A percentile compares a stretch with the other conserved stretches of the same genome.
Evolutionary conservation across 2,113 vertebrate species (phyloP).

Genomic region (Hippocampus abdominalis): DNA sequence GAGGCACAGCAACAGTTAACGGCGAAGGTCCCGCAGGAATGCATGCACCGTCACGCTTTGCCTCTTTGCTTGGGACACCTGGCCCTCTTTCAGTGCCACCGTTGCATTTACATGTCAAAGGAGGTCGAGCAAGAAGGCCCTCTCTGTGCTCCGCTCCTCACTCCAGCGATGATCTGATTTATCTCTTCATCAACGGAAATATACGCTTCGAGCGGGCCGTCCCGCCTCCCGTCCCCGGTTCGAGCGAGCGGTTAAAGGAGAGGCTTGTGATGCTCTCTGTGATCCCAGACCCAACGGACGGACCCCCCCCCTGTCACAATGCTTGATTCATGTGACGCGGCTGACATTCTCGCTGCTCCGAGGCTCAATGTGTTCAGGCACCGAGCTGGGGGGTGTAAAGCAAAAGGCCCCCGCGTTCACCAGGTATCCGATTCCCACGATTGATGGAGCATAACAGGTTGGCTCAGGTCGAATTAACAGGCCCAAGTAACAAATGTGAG

Average conservation of each 20-base stretch:
- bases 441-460: constrained; percentile 66
- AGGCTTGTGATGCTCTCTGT: constrained; percentile 67
- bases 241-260: constrained; percentile 55
- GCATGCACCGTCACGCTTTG: constrained; percentile 67
- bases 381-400: constrained; percentile 17
- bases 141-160: constrained; percentile 67
- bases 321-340: constrained; percentile 68
- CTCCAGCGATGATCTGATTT: constrained; percentile 75
- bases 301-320: constrained; percentile 62
- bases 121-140: constrained; percentile 62
- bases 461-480: constrained; percentile 58
- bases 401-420: constrained; percentile 58
- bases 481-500: constrained; percentile 55
- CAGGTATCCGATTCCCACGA: constrained; percentile 65
- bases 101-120: constrained; percentile 76
- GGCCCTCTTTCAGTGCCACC: constrained; percentile 71
- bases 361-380: constrained; percentile 43
- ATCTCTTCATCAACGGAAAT: constrained; percentile 76
- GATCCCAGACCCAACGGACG: constrained; percentile 61
- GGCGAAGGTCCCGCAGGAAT: constrained; percentile 51
- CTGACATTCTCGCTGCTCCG: constrained; percentile 53
- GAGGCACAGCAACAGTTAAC: constrained; percentile 67
- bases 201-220: constrained; percentile 59
- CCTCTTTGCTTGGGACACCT: constrained; percentile 72
- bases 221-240: constrained; percentile 42